These are phyloP conservation scores for Drosophila basisetae DNA, from an alignment of 2,888 invertebrate species.

Conservation along the genomic window DNA sequence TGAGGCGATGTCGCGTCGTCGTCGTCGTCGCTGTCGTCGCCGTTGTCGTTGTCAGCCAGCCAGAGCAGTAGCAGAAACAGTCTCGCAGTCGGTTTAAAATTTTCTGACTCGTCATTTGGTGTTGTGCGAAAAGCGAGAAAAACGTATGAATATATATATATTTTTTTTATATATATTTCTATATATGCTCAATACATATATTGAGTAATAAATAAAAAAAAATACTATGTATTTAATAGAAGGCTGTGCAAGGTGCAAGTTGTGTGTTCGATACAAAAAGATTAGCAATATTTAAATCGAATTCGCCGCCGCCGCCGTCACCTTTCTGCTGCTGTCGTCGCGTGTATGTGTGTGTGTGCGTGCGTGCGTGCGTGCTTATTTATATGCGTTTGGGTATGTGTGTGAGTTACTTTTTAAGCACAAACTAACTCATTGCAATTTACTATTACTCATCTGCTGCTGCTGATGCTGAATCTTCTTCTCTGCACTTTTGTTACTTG, in stretches of 20 bases:
- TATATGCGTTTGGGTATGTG: constrained; percentile 20
- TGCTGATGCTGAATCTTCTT: constrained; percentile 36
- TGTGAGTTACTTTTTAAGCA: constrained; percentile 60
- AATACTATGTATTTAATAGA: constrained; percentile 56
- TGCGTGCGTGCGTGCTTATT: constrained; percentile 27
- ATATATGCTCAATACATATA: constrained; percentile 34
- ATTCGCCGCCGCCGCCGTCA: constrained; percentile 13
- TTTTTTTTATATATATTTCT: constrained; percentile 32
- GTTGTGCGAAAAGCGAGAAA: constrained; percentile 74
- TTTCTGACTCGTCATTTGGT: constrained; percentile 78
- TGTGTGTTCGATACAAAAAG: constrained; percentile 55
- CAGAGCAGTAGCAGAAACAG: constrained; percentile 56
- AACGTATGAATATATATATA: constrained; percentile 53
- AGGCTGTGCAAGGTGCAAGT: constrained; percentile 55
- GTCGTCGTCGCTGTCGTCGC: constrained; percentile 60
- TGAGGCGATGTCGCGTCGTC: constrained; percentile 79
- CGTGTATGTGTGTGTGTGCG: constrained; percentile 16
- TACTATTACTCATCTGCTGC: constrained; percentile 61
- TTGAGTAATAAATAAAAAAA: constrained; percentile 69
- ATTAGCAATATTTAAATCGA: constrained; percentile 61
- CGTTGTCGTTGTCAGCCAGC: constrained; percentile 69
- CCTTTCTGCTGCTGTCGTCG: constrained; percentile 26
- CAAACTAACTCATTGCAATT: constrained; percentile 67
- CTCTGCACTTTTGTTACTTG: constrained; percentile 21
- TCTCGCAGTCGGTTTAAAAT: constrained; percentile 80